Percentiles rank a stretch among this genome's conserved stretches.
Conservation (phyloP, 2,888 invertebrate species). For the Entomobrya multifasciata region DNA sequence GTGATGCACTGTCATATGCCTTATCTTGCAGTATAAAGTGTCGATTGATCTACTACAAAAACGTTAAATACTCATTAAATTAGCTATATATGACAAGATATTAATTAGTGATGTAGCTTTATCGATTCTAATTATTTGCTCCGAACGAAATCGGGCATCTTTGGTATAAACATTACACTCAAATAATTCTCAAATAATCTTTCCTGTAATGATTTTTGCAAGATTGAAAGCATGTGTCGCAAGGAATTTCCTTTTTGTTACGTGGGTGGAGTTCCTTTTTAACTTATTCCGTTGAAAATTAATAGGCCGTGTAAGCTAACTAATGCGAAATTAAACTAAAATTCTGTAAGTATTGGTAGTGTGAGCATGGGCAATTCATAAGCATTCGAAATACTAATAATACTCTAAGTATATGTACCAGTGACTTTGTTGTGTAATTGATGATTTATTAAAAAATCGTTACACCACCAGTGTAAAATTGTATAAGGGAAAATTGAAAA, state of each 20-base stretch:
- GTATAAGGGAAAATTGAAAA: too few species aligned
- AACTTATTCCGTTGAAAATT: too few species aligned
- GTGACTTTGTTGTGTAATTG: not conserved
- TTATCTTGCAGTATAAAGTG: not conserved
- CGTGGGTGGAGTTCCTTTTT: too few species aligned
- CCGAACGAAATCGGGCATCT: conserved; percentile 46
- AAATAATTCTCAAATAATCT: conserved; percentile 19
- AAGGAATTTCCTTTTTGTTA: too few species aligned
- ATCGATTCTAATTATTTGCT: conserved; percentile 13
- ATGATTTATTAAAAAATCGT: not conserved
- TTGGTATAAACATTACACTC: conserved; percentile 61
- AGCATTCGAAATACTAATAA: not conserved
- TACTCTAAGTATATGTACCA: conserved; percentile 1
- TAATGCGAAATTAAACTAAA: too few species aligned
- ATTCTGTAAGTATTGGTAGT: not conserved
- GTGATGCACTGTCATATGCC: conserved; percentile 4
- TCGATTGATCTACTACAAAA: conserved; percentile 17
- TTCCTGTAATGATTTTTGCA: not conserved
- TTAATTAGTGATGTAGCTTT: conserved; percentile 16
- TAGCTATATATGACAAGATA: conserved; percentile 47
- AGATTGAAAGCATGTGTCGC: not conserved
- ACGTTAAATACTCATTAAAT: conserved; percentile 23
- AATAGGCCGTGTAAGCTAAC: too few species aligned
- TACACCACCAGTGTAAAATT: not conserved
- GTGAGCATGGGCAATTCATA: not conserved